Base-by-base conservation (phyloP, 2,113 vertebrate genomes). In the Psittacus erithacus region DNA sequence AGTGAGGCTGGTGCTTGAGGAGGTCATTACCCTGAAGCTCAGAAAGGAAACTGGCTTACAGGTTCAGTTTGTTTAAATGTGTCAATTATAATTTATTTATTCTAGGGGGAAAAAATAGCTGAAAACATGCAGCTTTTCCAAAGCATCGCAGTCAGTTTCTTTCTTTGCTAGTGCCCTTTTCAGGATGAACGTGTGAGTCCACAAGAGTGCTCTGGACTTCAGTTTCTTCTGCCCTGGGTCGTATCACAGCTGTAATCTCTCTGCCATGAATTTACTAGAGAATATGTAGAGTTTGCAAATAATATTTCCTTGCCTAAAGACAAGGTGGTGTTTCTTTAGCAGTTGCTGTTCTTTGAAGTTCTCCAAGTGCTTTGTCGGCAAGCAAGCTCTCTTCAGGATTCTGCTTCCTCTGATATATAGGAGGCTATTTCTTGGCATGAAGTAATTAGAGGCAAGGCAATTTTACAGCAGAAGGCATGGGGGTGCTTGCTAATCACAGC, bases 361-460 rank as follows among this genome's bases (percentile, higher is more conserved):
- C 17, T n/a, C 46, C 0, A 0, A 77, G 68, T 55, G 43, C 60
- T 94, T 68, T 94, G 68, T 55, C 4, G 5, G 82, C 50, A 33
- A 47, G 63, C 1, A 1, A 69, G 39, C 29, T 79, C 73, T 84
- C 69, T n/a, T 81, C 76, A 87, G 73, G 82, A 29, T 59, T 65
- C 59, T 85, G 69, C 82, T 77, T 87, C 82, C 71, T 85, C 23
- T 69, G 49, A 39, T 93, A 23, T 2, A 38, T 43, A 2, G 12
- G 82, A 93, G 80, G 77, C 82, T 44, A 4, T 97, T 93, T 81
- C 90, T 82, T 88, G 77, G 86, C 60, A 57, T 28, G 47, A 39
- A 44, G 76, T 71, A 83, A 94, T 88, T 88, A 92, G 41, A 90
- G 83, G 47, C 27, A 6, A 78, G 52, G 92, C 83, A 86, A 41